These are phyloP conservation scores for Myotis myotis DNA, from an alignment of 2,797 vertebrate genomes.

Conservation along the genomic window DNA sequence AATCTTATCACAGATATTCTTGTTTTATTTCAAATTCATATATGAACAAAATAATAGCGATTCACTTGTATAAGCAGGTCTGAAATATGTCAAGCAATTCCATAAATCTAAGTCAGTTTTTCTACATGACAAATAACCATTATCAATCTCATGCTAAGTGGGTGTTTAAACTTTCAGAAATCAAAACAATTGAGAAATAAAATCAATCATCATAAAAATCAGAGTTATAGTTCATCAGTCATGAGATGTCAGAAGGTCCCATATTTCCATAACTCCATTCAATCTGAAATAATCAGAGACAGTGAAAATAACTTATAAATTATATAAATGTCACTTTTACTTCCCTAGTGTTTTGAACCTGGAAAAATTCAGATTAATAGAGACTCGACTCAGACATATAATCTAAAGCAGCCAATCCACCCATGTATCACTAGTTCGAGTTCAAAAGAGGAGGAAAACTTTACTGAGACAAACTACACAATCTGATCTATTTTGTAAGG, in stretches of 20 bases:
- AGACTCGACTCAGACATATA: constrained; percentile 47
- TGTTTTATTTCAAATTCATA: constrained; percentile 67
- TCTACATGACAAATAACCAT: constrained; percentile 77
- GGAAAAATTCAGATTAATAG: constrained; percentile 26
- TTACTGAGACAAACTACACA: neutral
- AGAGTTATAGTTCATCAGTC: constrained; percentile 67
- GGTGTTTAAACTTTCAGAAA: constrained; percentile 80
- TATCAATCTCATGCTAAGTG: constrained; percentile 78
- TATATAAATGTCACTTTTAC: constrained; percentile 61
- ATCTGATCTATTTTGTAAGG: neutral
- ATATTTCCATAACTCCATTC: constrained; percentile 71
- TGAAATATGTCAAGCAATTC: constrained; percentile 75
- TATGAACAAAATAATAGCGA: constrained; percentile 64
- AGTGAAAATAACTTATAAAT: constrained; percentile 70
- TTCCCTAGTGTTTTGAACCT: constrained; percentile 61
- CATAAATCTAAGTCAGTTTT: constrained; percentile 79
- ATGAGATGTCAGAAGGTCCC: constrained; percentile 56
- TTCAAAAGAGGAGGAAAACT: neutral
- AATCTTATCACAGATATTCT: constrained; percentile 25
- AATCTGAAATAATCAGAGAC: constrained; percentile 76
- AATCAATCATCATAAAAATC: constrained; percentile 76
- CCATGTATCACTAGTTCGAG: neutral
- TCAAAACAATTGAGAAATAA: constrained; percentile 81
- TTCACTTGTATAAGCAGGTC: constrained; percentile 39
- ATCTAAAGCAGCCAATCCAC: constrained; percentile 26